A percentile compares a stretch with the other conserved stretches of the same genome.
Conservation (phyloP, 2,113 vertebrate species). For the Cyanoramphus novaezelandiae region DNA sequence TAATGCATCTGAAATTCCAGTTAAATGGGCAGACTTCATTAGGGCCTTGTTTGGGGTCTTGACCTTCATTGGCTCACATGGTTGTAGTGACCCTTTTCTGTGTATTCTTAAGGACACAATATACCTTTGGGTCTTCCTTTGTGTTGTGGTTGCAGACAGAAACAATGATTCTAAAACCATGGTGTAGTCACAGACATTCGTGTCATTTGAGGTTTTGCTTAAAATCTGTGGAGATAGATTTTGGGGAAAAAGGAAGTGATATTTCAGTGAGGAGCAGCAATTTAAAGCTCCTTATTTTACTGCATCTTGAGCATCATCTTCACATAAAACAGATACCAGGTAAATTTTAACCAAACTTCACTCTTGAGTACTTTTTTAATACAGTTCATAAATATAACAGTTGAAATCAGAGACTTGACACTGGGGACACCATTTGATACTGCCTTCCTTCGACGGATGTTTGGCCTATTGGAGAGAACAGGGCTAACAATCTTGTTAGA, state of each 20-base stretch:
- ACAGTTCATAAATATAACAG: neutral
- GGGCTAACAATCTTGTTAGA: neutral
- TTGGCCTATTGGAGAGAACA: neutral
- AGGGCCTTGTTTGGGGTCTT: accelerated
- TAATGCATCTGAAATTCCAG: neutral
- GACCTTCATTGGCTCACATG: neutral
- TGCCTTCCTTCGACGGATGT: neutral
- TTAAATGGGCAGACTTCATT: neutral
- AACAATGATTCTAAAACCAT: neutral
- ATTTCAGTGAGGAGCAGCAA: neutral
- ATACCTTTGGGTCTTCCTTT: neutral
- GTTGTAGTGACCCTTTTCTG: accelerated
- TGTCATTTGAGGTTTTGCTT: neutral
- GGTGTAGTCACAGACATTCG: neutral
- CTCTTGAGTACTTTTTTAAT: neutral
- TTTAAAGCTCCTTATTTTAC: neutral
- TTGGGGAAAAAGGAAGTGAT: neutral
- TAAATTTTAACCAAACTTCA: neutral
- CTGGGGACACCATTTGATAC: neutral
- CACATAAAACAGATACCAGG: neutral
- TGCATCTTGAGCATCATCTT: neutral
- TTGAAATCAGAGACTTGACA: neutral
- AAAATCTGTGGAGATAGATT: neutral
- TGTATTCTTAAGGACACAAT: accelerated
- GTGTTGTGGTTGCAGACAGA: neutral